Evolutionary conservation across 2,113 vertebrate genomes (phyloP), one percentile per base, ranked within the genome.

Genomic region (Daphoenositta chrysoptera): DNA sequence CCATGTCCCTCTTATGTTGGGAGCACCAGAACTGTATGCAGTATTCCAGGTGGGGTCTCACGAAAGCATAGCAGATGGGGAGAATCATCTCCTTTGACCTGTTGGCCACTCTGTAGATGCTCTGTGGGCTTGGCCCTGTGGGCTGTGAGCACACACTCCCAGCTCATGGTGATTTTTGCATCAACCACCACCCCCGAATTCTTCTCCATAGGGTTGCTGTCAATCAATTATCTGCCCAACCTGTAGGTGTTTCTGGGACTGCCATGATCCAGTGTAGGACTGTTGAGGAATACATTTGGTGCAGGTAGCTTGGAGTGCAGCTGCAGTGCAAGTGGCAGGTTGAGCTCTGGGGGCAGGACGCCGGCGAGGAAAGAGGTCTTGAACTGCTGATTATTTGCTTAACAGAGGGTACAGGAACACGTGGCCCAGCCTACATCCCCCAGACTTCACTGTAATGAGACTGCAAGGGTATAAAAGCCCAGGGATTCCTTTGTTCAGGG

Each of bases 381-480:
- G 30, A 75, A 35, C 20, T 45, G 20, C 24, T n/a, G 9, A 15
- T 21, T 30, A 28, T 40, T 60, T 45, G 16, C 16, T 18, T 39
- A 40, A 39, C 2, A 53, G 60, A n/a, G 19, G 13, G 2, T 19
- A 30, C 0, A 0, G 35, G 21, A 42, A 42, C 14, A 6, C 42
- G 20, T 27, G 66, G 11, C 13, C 61, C 15, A 72, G 2, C 26
- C n/a, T n/a, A n/a, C n/a, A n/a, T n/a, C n/a, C 3, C 13, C 28
- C 16, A 20, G 23, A 50, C 6, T 51, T 73, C 17, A 33, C 23
- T 53, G 19, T 6, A 9, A 10, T 30, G 30, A 39, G 27, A 51
- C 13, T 60, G 15, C 39, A 24, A 66, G 23, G 10, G 1, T 53
- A 21, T 17, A n/a, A 39, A 82, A 45, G 9, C 7, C 5, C 5